Conservation (phyloP, 2,113 vertebrate genomes). For the Nerophis ophidion region DNA sequence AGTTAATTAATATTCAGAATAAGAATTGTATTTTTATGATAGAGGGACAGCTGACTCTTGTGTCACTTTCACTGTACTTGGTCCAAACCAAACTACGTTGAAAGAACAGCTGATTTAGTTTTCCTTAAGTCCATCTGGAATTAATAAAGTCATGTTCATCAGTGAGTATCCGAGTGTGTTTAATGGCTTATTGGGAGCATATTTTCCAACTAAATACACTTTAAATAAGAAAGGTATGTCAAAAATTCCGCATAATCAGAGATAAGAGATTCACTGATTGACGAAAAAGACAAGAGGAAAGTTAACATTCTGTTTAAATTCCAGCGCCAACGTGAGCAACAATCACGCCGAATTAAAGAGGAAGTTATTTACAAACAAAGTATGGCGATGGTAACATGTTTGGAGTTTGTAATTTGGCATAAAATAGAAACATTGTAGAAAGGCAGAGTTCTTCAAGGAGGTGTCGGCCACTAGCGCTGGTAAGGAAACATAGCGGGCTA, state of each 20-base stretch:
- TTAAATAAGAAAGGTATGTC: neutral
- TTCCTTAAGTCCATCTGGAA: neutral
- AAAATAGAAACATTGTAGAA: conserved; percentile 15
- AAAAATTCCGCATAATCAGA: too few species aligned
- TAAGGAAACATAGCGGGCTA: conserved; percentile 36
- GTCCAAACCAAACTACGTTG: conserved; percentile 5
- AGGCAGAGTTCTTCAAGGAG: conserved; percentile 24
- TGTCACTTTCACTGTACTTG: neutral
- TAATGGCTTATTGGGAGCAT: neutral
- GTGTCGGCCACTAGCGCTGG: conserved; percentile 26
- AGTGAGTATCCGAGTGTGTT: neutral
- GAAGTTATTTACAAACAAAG: neutral
- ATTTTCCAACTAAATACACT: too few species aligned
- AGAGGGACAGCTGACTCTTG: conserved; percentile 3
- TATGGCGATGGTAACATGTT: neutral
- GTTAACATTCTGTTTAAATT: conserved; percentile 38
- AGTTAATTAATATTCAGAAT: too few species aligned
- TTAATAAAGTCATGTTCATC: neutral
- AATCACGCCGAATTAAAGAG: conserved; percentile 12
- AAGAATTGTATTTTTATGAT: neutral
- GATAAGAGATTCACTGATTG: neutral
- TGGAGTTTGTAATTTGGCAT: neutral
- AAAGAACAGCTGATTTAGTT: conserved; percentile 2
- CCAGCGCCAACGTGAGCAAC: neutral
- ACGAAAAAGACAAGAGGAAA: conserved; percentile 29